A percentile compares a stretch with the other conserved stretches of the same genome.
Conservation (phyloP, 2,888 invertebrate species). For the Alentia gelatinosa region DNA sequence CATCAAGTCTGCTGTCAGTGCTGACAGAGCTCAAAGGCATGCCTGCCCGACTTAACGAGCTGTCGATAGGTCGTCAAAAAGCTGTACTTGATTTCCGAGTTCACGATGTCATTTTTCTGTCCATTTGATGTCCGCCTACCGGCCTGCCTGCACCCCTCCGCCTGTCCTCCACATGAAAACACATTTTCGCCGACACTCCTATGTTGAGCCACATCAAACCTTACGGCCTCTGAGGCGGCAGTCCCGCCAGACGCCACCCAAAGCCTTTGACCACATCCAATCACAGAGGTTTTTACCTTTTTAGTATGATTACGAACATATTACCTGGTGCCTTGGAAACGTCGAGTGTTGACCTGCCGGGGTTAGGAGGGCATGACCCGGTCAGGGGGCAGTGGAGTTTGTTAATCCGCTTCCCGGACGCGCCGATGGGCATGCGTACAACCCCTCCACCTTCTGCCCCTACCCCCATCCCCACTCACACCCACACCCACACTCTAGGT, state of each 20-base stretch:
- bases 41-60: not conserved
- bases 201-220: not conserved
- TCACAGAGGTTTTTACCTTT: not conserved
- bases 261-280: not conserved
- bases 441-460: too few species aligned
- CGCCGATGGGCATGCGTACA: too few species aligned
- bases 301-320: constrained; percentile 36
- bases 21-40: not conserved
- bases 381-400: not conserved
- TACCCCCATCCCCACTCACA: too few species aligned
- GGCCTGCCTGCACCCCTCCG: not conserved
- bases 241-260: not conserved
- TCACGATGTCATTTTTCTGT: constrained; percentile 15
- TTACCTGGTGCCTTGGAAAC: not conserved
- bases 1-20: not conserved
- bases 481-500: too few species aligned
- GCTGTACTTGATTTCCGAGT: not conserved
- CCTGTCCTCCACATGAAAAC: constrained; percentile 11
- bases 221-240: not conserved
- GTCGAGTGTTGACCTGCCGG: not conserved
- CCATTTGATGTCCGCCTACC: not conserved
- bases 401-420: not conserved
- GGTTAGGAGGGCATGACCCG: not conserved
- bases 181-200: not conserved
- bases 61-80: constrained; percentile 20